Base-by-base conservation (phyloP, 2,113 vertebrate genomes). In the Varanus salvator region DNA sequence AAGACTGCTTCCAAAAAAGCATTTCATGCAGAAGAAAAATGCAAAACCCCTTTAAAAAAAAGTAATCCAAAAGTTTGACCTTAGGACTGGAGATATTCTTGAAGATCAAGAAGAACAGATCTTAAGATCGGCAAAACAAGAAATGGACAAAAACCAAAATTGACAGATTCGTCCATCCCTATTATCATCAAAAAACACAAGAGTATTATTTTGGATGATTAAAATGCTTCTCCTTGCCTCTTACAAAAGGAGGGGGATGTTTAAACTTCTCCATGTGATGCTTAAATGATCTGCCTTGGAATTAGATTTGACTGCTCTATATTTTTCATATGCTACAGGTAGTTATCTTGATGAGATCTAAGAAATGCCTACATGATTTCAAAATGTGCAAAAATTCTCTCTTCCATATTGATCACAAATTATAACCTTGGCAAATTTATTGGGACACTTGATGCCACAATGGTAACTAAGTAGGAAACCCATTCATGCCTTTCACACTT, bases 191-290 rank as follows among this genome's bases (percentile, higher is more conserved):
- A 14, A 92, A 89, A 90, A 8, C 19, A 38, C 52, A 0, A 3
- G 3, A 66, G 3, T 0, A 0, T 91, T 92, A 69, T 50, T 4
- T 75, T 64, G 9, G 87, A 87, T 29, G 88, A 29, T 1, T 72
- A 78, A n/a, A 1, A 0, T 71, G 8, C 12, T 0, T 74, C 12
- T 19, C 75, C 1, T 3, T 0, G 0, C 0, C 1, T 34, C 19
- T 31, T 17, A 3, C 34, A 48, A 76, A 76, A 76, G 6, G 0
- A 64, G 60, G 60, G 17, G 15, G 60, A 64, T 64, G 60, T 64
- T 15, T 27, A 9, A 54, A 60, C 11, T 0, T 68, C 86, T 8
- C 74, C n/a, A 77, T 89, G 7, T 85, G 44, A 15, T 84, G 89
- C 71, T 57, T 34, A 50, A 52, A 50, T 57, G 69, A 38, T 38